Evolutionary conservation across 2,113 vertebrate species (phyloP).

Genomic region (Rhinolophus ferrumequinum): DNA sequence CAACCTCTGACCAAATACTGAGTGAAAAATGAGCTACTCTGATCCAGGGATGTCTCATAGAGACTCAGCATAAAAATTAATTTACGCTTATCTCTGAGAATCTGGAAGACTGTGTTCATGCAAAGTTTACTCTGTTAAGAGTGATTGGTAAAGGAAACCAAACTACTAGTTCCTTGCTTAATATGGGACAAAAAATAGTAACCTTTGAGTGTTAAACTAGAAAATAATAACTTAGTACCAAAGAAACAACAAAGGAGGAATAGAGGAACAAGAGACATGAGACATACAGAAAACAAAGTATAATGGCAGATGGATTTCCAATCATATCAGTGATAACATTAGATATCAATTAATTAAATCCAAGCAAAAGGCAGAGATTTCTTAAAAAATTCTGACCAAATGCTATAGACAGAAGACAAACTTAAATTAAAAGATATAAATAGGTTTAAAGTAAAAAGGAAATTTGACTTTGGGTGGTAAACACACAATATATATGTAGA

Average conservation of each 20-base stretch:
- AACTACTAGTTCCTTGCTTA: not conserved
- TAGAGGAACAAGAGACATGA: not conserved
- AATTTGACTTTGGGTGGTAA: no score
- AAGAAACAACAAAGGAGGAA: not conserved
- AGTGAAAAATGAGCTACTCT: not conserved
- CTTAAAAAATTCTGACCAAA: not conserved
- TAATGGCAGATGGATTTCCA: not conserved
- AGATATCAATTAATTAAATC: not conserved
- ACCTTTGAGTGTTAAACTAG: not conserved
- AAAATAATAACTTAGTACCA: not conserved
- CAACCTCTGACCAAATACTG: not conserved
- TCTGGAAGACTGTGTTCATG: not conserved
- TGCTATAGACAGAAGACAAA: not conserved
- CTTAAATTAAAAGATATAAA: not conserved
- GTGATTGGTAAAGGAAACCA: not conserved
- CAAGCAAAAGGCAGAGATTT: not conserved
- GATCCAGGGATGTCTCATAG: not conserved
- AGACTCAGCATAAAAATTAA: not conserved
- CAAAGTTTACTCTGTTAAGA: not conserved
- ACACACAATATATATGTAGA: no score
- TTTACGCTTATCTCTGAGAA: not conserved
- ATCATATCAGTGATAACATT: not conserved
- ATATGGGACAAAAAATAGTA: not conserved
- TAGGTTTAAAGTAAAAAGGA: not conserved
- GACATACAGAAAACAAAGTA: not conserved